Conservation (phyloP, 2,888 invertebrate genomes). For the Drosophila anomelani region DNA sequence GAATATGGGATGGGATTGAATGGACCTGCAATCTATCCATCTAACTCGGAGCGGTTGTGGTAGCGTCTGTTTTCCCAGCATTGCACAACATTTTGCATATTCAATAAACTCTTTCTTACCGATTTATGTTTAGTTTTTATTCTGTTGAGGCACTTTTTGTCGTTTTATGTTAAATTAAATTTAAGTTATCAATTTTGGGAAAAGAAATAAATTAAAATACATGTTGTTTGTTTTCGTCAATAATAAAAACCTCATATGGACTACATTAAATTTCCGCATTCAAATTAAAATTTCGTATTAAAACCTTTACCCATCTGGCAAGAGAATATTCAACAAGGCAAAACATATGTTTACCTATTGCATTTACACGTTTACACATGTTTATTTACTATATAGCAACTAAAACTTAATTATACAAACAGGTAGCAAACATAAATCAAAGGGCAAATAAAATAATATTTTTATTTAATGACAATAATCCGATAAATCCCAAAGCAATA, state of each 20-base stretch:
- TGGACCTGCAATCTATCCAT: conserved; percentile 24
- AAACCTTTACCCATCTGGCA: background rate
- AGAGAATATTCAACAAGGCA: conserved; percentile 12
- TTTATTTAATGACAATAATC: background rate
- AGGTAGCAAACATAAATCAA: conserved; percentile 36
- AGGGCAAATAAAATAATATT: background rate
- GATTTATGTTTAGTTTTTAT: conserved; percentile 51
- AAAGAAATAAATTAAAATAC: background rate
- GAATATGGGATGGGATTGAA: conserved; percentile 49
- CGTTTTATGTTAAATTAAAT: conserved; percentile 4
- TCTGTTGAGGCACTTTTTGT: conserved; percentile 50
- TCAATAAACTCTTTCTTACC: conserved; percentile 64
- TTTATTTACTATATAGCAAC: conserved; percentile 18
- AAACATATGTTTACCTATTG: conserved; percentile 56
- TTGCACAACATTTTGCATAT: conserved; percentile 61
- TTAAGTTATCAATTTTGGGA: conserved; percentile 9
- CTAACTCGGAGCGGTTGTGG: background rate
- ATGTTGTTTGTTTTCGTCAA: background rate
- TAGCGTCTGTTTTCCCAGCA: conserved; percentile 28
- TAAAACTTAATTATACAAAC: conserved; percentile 18
- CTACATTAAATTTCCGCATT: background rate
- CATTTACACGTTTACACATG: conserved; percentile 48
- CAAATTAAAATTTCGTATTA: conserved; percentile 52
- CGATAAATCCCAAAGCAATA: conserved; percentile 5
- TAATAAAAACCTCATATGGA: background rate